phyloP scores from a whole-genome alignment of 2,113 vertebrate species.

The Sula dactylatra region DNA sequence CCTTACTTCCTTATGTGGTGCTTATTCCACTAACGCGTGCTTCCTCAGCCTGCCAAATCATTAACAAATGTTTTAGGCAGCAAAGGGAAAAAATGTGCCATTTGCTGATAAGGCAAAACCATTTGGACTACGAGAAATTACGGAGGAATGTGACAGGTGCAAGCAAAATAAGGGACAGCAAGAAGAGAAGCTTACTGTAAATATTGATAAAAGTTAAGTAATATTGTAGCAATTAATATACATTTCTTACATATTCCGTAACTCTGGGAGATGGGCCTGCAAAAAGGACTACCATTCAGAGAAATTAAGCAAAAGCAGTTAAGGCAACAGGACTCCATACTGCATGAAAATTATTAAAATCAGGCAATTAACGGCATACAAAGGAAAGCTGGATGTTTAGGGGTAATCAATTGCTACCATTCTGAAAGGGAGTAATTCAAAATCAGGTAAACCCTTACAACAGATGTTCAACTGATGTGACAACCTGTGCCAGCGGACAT shows the following conservation, averaged over 20 bases:
- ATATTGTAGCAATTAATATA: background rate
- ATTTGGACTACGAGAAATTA: conserved; percentile 20
- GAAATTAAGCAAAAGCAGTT: background rate
- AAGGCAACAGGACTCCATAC: background rate
- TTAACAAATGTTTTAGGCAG: conserved; percentile 26
- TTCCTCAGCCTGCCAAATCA: background rate
- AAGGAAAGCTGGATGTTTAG: background rate
- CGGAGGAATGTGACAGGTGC: background rate
- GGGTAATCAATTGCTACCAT: background rate
- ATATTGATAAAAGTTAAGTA: conserved; percentile 19
- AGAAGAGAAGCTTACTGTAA: background rate
- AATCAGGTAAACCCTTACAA: background rate
- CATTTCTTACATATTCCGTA: background rate
- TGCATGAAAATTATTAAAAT: background rate
- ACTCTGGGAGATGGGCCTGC: background rate
- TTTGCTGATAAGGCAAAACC: conserved; percentile 35
- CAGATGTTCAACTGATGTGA: background rate
- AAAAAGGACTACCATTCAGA: background rate
- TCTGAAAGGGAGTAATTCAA: background rate
- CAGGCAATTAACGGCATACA: background rate
- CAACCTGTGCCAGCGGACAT: background rate
- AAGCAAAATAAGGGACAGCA: conserved; percentile 2
- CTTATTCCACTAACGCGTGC: background rate
- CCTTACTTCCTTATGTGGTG: background rate
- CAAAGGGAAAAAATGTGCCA: background rate